These are phyloP conservation scores for Ptilorrhoa leucosticta DNA, from an alignment of 2,113 vertebrate species.

Conservation along the genomic window DNA sequence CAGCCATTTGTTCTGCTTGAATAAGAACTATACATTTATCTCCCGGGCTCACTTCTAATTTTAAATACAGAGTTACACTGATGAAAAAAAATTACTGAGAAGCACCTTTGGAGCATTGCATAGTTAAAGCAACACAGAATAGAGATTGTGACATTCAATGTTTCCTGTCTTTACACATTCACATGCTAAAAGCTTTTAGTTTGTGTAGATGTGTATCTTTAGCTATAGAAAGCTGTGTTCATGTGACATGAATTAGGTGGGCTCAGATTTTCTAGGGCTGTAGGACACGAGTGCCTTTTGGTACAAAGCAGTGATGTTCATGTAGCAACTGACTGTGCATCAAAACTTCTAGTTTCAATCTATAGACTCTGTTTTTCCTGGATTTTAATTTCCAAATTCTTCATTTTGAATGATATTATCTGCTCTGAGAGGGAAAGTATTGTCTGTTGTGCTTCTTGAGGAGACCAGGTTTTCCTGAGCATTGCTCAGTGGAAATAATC, in stretches of 20 bases:
- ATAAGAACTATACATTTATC: neutral
- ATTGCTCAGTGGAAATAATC: constrained; percentile 9
- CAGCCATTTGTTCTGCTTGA: neutral
- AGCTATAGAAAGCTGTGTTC: neutral
- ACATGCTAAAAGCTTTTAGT: neutral
- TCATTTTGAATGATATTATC: neutral
- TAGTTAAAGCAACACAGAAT: neutral
- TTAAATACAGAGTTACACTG: neutral
- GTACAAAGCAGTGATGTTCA: neutral
- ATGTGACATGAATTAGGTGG: neutral
- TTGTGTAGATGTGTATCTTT: neutral
- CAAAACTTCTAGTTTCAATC: neutral
- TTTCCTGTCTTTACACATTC: neutral
- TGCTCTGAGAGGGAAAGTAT: neutral
- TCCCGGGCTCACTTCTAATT: neutral
- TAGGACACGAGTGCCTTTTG: neutral
- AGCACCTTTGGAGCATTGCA: neutral
- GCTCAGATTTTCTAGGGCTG: neutral
- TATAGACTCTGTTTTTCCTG: neutral
- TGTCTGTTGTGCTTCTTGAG: neutral
- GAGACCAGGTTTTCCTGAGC: neutral
- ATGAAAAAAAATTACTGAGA: neutral
- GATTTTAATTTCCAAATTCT: neutral
- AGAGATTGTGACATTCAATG: neutral
- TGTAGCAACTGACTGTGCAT: neutral